Conservation (phyloP, 2,797 vertebrate genomes). For the Microchirus variegatus region DNA sequence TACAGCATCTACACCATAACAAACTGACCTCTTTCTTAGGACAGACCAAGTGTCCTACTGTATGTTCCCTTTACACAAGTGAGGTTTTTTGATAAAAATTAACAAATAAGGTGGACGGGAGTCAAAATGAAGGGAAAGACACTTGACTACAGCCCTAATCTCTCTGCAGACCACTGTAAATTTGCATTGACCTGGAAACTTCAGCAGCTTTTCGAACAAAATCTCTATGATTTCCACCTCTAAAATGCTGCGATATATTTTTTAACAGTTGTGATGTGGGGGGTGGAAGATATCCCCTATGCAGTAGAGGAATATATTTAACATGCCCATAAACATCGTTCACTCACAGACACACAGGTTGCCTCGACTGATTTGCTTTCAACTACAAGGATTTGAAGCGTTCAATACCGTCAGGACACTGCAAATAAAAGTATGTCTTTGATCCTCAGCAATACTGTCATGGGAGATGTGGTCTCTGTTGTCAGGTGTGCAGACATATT, state of each 20-base stretch:
- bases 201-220: background rate
- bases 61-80: no score
- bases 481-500: slow-evolving; percentile 7
- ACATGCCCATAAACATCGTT: slow-evolving; percentile 10
- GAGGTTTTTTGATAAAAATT: no score
- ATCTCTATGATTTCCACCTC: background rate
- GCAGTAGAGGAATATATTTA: slow-evolving; percentile 20
- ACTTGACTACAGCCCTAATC: no score
- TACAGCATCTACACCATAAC: no score
- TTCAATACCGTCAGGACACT: background rate
- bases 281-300: slow-evolving; percentile 17
- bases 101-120: no score
- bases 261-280: slow-evolving; percentile 8
- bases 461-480: slow-evolving; percentile 24
- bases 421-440: slow-evolving; percentile 14
- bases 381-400: slow-evolving; percentile 10
- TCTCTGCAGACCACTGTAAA: no score
- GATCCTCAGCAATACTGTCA: slow-evolving; percentile 25
- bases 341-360: slow-evolving; percentile 35
- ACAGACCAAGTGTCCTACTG: no score
- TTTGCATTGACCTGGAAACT: no score
- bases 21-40: no score
- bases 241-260: background rate
- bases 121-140: no score
- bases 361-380: slow-evolving; percentile 21